Evolutionary conservation across 1,140 invertebrate species (phyloP), one percentile per base, ranked within the genome.

Genomic region (Anoplolepis gracilipes): DNA sequence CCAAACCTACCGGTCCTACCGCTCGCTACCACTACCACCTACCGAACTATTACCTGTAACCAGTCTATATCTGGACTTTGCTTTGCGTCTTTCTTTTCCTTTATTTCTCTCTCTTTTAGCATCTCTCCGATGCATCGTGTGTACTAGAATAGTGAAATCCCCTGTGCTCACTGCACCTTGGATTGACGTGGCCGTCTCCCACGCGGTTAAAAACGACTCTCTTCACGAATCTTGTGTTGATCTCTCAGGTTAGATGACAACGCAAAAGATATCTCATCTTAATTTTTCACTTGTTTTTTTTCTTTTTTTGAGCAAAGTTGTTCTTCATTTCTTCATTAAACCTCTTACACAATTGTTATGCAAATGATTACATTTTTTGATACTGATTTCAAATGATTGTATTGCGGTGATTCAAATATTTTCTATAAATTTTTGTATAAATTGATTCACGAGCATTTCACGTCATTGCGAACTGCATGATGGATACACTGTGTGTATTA

Each of bases 1-100:
- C 90, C 86, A 86, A 91, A 91, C 90, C 81, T 91, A 91, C 90
- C 90, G 90, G 90, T 91, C 90, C 90, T 91, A 79, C 90, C 46
- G 79, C 90, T 90, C 86, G 79, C 89, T 87, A 85, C 76, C 78
- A 90, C 90, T 77, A 88, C 85, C 72, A 86, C 61, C 84, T 84
- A 86, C 85, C 87, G 70, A 88, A 84, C 88, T 84, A 90, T 86
- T 89, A 85, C 77, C 85, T 84, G 61, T 78, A 82, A 30, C 84
- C 75, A 67, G 59, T 88, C 82, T 87, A 89, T 82, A 91, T 90
- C 85, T 85, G 88, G 62, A 87, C 59, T 82, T 61, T 65, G 84
- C 53, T 59, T 72, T 49, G 46, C 55, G 55, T 88, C 62, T 85
- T 42, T 77, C 62, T 82, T 53, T 53, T 28, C 67, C 33, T 73